These are phyloP conservation scores for Maniola hyperantus DNA, from an alignment of 2,888 invertebrate species.

Conservation along the genomic window DNA sequence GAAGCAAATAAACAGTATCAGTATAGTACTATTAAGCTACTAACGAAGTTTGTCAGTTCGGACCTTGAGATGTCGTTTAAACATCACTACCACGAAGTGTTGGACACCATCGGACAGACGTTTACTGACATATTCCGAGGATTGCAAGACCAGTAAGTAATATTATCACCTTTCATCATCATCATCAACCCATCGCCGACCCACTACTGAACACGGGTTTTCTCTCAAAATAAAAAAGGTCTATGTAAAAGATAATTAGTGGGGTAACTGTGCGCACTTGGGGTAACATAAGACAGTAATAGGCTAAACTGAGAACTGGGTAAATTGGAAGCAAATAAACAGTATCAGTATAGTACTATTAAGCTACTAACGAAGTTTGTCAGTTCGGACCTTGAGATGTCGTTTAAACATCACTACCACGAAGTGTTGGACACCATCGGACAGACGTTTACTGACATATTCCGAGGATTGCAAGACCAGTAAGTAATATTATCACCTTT, in stretches of 20 bases:
- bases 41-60: slow-evolving; percentile 99
- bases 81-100: slow-evolving; percentile 98
- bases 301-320: no score
- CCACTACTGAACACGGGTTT: no score
- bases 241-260: no score
- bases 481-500: slow-evolving; percentile 51
- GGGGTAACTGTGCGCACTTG: no score
- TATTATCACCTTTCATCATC: no score
- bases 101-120: slow-evolving; percentile 92
- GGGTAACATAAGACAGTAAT: no score
- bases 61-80: slow-evolving; percentile 99
- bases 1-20: no score
- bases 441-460: slow-evolving; percentile 95
- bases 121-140: slow-evolving; percentile 97
- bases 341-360: no score
- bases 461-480: slow-evolving; percentile 92
- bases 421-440: slow-evolving; percentile 96
- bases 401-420: slow-evolving; percentile 98
- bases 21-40: no score
- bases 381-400: slow-evolving; percentile 99
- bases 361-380: slow-evolving; percentile 99
- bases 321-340: no score
- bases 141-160: slow-evolving; percentile 86
- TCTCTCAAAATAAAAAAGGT: no score
- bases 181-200: no score